Base-by-base conservation (phyloP, 2,888 invertebrate genomes). In the Catocala sponsa region DNA sequence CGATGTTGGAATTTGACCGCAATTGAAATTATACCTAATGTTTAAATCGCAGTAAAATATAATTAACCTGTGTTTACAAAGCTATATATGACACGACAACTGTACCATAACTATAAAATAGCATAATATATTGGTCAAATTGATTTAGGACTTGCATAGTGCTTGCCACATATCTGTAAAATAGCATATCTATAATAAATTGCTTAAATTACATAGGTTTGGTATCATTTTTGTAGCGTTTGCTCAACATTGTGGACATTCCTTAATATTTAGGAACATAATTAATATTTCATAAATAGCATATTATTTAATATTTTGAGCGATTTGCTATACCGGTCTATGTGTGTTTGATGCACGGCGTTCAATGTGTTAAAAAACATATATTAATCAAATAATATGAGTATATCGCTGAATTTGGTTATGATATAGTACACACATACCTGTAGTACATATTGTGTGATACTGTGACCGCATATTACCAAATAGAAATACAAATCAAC, bases 231-330 rank as follows among this genome's bases (percentile, higher is more conserved):
- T 72, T 74, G 67, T 76, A 79, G 76, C 73, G 59, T 74, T 84
- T 89, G 90, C 90, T 90, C 90, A 90, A 90, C 84, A 70, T 82
- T 76, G 53, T 78, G 64, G 67, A 85, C 89, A 90, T 90, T 90
- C 90, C 90, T 76, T 68, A 59, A 55, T 67, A 64, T 68, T 60
- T 70, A 73, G 67, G 51, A 56, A 59, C 54, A 70, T 63, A 51
- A 54, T 6, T 25, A 48, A 12, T 70, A 35, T 69, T 49, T 44
- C 25, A 51, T n/a, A 66, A 53, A 73, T 71, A 61, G 5, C 48
- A 58, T 41, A 56, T 9, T 47, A 38, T 9, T 38, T 38, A 38
- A 38, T 33, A 0, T 33, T n/a, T 48, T 11, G 33, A 38, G 9
- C 35, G 35, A 5, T 7, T 38, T 38, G 35, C 0, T 7, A 2